Percentiles rank a stretch among this genome's conserved stretches.
Evolutionary conservation across 2,888 invertebrate species (phyloP).

Genomic region (Agrochola lota): DNA sequence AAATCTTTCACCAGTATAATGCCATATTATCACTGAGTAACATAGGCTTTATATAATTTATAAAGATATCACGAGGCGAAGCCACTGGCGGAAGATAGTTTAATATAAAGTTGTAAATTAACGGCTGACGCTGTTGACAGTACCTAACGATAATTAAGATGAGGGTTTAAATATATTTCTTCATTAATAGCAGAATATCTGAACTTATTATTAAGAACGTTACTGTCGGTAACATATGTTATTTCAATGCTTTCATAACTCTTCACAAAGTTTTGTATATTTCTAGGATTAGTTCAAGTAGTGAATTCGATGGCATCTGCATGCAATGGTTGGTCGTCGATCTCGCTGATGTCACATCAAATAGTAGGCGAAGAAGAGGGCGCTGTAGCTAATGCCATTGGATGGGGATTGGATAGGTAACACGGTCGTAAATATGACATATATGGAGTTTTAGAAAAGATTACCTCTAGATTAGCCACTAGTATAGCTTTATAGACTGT

Average conservation of each 20-base stretch:
- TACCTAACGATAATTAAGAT: conserved; percentile 3
- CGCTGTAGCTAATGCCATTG: conserved; percentile 76
- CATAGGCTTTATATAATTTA: too few species aligned
- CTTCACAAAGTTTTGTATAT: neutral
- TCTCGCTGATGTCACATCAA: conserved; percentile 82
- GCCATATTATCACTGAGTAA: too few species aligned
- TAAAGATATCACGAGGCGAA: too few species aligned
- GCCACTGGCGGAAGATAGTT: too few species aligned
- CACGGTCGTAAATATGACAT: neutral
- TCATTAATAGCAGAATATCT: neutral
- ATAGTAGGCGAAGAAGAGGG: conserved; percentile 71
- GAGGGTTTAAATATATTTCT: neutral
- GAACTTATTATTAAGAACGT: neutral
- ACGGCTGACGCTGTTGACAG: neutral
- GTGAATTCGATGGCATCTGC: conserved; percentile 79
- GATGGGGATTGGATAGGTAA: conserved; percentile 86
- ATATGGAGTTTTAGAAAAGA: neutral
- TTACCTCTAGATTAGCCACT: neutral
- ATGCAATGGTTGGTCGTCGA: conserved; percentile 80
- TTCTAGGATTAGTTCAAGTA: conserved; percentile 81
- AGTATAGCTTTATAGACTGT: neutral
- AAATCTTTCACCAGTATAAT: too few species aligned
- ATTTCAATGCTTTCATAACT: neutral
- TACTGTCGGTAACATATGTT: neutral
- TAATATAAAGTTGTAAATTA: neutral